Conservation (phyloP, 2,113 vertebrate genomes). For the Halichoeres trimaculatus region DNA sequence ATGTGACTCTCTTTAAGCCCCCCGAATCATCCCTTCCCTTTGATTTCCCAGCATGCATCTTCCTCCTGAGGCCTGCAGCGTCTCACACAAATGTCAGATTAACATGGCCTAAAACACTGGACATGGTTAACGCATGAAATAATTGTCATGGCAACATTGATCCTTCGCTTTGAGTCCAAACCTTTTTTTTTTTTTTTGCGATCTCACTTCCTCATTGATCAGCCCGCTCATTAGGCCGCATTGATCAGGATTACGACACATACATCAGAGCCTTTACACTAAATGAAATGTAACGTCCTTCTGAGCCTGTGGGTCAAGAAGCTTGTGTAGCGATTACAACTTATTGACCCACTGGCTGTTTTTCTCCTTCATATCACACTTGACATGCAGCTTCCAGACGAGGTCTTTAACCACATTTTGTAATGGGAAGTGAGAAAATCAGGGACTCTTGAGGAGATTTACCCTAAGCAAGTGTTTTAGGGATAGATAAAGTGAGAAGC, state of each 20-base stretch:
- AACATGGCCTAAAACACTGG: constrained; percentile 53
- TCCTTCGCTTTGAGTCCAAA: constrained; percentile 37
- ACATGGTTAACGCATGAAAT: constrained; percentile 30
- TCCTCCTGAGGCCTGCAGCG: constrained; percentile 36
- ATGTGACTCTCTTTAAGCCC: constrained; percentile 41
- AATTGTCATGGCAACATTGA: constrained; percentile 62
- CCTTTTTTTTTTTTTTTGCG: constrained; percentile 12
- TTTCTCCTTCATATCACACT: constrained; percentile 37
- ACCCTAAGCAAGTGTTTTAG: constrained; percentile 43
- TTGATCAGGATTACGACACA: constrained; percentile 30
- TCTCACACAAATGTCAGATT: constrained; percentile 70
- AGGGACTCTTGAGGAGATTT: constrained; percentile 60
- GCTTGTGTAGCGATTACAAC: constrained; percentile 26
- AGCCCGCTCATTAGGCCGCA: constrained; percentile 25
- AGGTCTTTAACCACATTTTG: constrained; percentile 19
- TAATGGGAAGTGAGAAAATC: constrained; percentile 46
- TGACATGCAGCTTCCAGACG: neutral
- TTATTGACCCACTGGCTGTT: constrained; percentile 36
- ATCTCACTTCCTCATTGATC: constrained; percentile 28
- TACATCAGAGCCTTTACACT: constrained; percentile 20
- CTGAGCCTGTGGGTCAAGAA: constrained; percentile 12
- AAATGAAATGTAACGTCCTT: constrained; percentile 28
- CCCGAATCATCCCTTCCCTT: constrained; percentile 13
- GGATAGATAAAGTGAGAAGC: constrained; percentile 45
- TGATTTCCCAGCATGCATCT: constrained; percentile 58